Conservation (phyloP, 2,113 vertebrate genomes). For the Odontesthes bonariensis region DNA sequence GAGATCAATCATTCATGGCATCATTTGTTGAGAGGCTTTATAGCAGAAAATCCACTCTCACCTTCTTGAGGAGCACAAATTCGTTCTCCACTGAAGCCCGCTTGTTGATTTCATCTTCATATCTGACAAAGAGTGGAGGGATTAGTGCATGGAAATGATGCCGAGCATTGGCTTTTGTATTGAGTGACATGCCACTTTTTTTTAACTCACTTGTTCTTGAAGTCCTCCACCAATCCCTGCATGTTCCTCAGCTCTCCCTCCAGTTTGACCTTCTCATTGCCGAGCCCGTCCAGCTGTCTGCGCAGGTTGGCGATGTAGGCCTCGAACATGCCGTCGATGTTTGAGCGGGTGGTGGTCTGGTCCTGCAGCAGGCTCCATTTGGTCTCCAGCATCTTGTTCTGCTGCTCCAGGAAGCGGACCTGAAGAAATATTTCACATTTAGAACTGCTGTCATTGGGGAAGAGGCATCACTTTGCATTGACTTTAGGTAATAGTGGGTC, state of each 20-base stretch:
- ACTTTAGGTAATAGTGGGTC: not conserved
- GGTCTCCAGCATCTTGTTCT: conserved; percentile 98
- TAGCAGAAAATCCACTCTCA: conserved; percentile 38
- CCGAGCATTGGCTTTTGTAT: not conserved
- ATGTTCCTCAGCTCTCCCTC: conserved; percentile 90
- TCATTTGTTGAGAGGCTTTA: not conserved
- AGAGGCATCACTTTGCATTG: not conserved
- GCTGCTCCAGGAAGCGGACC: conserved; percentile 96
- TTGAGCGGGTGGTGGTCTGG: conserved; percentile 83
- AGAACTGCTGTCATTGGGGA: not conserved
- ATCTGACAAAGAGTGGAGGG: conserved; percentile 77
- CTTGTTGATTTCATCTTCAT: conserved; percentile 96
- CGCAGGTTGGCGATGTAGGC: conserved; percentile 88
- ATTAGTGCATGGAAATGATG: not conserved
- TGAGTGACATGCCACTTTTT: not conserved
- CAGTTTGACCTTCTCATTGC: conserved; percentile 87
- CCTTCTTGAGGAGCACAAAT: conserved; percentile 96
- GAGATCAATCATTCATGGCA: not conserved
- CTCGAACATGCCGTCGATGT: conserved; percentile 90
- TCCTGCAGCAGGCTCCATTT: conserved; percentile 93
- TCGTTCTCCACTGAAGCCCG: conserved; percentile 91
- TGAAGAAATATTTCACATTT: conserved; percentile 36
- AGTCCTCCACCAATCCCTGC: conserved; percentile 92
- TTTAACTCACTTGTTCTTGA: conserved; percentile 91
- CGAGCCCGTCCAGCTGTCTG: conserved; percentile 88